phyloP scores from a whole-genome alignment of 2,113 vertebrate genomes.

The Regulus satrapa region DNA sequence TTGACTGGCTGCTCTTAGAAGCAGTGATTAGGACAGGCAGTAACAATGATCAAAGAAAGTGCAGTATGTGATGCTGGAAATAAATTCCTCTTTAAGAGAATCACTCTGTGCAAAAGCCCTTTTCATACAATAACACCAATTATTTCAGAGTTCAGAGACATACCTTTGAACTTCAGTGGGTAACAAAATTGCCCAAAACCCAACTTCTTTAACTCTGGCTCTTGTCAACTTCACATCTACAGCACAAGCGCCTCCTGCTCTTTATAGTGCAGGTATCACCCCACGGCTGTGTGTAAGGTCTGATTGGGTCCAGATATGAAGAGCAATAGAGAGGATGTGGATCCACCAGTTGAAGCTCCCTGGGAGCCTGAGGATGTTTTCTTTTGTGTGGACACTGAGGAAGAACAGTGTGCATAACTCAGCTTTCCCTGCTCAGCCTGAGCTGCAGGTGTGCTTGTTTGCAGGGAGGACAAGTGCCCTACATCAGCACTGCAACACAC shows the following conservation, averaged over 20 bases:
- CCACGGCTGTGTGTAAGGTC: neutral
- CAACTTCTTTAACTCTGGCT: neutral
- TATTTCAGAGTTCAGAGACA: neutral
- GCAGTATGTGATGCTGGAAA: neutral
- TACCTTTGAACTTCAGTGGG: neutral
- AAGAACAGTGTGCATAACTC: neutral
- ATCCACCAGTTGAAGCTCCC: neutral
- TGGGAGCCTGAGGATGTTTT: neutral
- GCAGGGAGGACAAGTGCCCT: fast-evolving
- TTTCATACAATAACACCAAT: neutral
- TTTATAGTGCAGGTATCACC: neutral
- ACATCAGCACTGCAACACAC: neutral
- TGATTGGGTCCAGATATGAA: neutral
- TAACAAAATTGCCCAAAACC: neutral
- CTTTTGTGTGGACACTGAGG: neutral
- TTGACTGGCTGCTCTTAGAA: neutral
- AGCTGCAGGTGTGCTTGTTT: neutral
- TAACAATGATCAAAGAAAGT: neutral
- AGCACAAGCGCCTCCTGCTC: neutral
- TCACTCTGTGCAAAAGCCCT: neutral
- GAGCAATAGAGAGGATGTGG: neutral
- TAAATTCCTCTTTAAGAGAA: neutral
- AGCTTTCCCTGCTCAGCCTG: neutral
- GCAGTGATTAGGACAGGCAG: neutral
- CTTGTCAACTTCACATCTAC: neutral